Conservation (phyloP, 2,888 invertebrate species). For the Diarsia brunnea region DNA sequence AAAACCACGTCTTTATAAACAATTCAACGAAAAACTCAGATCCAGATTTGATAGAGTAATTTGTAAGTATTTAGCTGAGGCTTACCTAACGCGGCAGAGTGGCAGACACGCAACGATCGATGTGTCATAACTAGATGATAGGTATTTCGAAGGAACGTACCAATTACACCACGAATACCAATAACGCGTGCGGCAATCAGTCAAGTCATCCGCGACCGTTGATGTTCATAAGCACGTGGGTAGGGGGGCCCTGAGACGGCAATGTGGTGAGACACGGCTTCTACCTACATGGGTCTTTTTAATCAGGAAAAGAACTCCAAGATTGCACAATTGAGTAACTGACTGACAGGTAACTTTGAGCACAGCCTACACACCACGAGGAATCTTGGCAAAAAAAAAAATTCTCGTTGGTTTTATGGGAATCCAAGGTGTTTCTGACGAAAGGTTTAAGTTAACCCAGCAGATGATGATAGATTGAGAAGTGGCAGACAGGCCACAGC, state of each 20-base stretch:
- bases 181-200: conserved; percentile 69
- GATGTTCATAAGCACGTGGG: conserved; percentile 60
- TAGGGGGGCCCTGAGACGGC: conserved; percentile 27
- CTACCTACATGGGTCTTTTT: background rate
- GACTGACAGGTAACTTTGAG: conserved; percentile 5
- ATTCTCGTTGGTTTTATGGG: background rate
- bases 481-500: background rate
- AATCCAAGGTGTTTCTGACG: background rate
- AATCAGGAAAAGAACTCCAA: background rate
- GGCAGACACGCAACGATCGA: conserved; percentile 60
- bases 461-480: too few relatives aligned
- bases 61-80: conserved; percentile 45
- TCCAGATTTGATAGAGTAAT: conserved; percentile 47
- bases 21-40: conserved; percentile 31
- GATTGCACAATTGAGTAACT: background rate
- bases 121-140: conserved; percentile 69
- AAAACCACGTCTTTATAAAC: conserved; percentile 7
- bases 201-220: conserved; percentile 70
- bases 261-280: background rate
- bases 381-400: background rate
- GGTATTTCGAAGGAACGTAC: conserved; percentile 62
- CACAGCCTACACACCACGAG: background rate
- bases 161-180: conserved; percentile 69
- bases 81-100: conserved; percentile 58
- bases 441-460: background rate